phyloP scores from a whole-genome alignment of 2,888 invertebrate species.

The Papilio demoleus region DNA sequence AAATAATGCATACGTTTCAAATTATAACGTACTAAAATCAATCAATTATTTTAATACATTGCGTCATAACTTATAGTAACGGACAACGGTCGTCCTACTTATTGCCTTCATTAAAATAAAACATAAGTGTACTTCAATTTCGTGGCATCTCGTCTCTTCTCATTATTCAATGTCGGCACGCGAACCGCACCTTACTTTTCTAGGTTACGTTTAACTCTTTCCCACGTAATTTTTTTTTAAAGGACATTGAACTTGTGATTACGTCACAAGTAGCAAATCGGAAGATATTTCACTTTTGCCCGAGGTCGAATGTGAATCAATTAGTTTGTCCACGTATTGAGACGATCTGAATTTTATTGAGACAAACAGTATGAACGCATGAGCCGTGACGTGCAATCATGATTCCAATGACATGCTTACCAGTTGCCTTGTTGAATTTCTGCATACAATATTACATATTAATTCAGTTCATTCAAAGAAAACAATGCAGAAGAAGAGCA shows the following conservation, averaged over 20 bases:
- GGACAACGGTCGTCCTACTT: slow-evolving; percentile 71
- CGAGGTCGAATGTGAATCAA: slow-evolving; percentile 35
- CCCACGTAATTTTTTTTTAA: slow-evolving; percentile 43
- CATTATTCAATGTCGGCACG: slow-evolving; percentile 78
- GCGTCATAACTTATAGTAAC: slow-evolving; percentile 58
- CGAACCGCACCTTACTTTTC: slow-evolving; percentile 63
- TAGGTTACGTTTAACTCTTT: slow-evolving; percentile 44
- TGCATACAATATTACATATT: slow-evolving; percentile 33
- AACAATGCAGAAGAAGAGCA: slow-evolving; percentile 13
- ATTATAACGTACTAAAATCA: slow-evolving; percentile 66
- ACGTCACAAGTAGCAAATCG: slow-evolving; percentile 35
- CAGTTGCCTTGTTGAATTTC: slow-evolving; percentile 19
- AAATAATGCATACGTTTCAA: slow-evolving; percentile 45
- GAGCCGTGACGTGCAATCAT: slow-evolving; percentile 44
- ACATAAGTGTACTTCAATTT: slow-evolving; percentile 68
- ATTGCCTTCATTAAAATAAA: slow-evolving; percentile 68
- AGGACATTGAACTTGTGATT: slow-evolving; percentile 39
- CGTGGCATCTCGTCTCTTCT: slow-evolving; percentile 67
- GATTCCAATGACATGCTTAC: slow-evolving; percentile 43
- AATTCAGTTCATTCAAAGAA: slow-evolving; percentile 27
- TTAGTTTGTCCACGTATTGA: slow-evolving; percentile 31
- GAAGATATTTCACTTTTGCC: slow-evolving; percentile 38
- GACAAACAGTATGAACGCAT: slow-evolving; percentile 35
- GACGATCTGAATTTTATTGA: slow-evolving; percentile 39
- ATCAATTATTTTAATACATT: slow-evolving; percentile 63